Percentiles rank a stretch among this genome's conserved stretches.
Conservation (phyloP, 2,797 vertebrate genomes). For the Carcharodon carcharias region DNA sequence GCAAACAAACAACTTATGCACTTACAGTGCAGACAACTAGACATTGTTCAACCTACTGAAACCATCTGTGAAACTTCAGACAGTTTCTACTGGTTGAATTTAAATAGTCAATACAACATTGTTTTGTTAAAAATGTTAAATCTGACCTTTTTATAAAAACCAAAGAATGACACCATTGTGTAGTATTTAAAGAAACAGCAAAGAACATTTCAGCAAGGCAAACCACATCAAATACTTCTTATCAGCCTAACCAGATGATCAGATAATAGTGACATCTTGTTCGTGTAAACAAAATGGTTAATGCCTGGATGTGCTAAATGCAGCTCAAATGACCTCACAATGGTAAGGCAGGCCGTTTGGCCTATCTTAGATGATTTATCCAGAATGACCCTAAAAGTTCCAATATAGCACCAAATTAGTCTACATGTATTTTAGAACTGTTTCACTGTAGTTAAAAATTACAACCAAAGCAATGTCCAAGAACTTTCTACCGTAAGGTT, state of each 20-base stretch:
- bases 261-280: neutral
- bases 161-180: slow-evolving; percentile 2
- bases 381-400: neutral
- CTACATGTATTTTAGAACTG: too few relatives aligned
- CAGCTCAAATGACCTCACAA: neutral
- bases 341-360: neutral
- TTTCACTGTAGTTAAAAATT: too few relatives aligned
- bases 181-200: neutral
- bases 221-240: neutral
- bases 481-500: too few relatives aligned
- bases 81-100: slow-evolving; percentile 4
- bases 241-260: neutral
- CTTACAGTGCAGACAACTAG: neutral
- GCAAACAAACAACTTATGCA: slow-evolving; percentile 6
- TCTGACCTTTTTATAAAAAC: neutral
- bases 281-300: neutral
- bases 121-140: neutral
- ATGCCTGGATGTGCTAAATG: neutral
- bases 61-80: neutral
- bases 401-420: neutral
- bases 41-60: neutral
- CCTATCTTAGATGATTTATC: neutral
- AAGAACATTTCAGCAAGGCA: neutral
- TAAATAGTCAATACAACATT: slow-evolving; percentile 26
- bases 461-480: too few relatives aligned